Evolutionary conservation across 1,140 invertebrate genomes (phyloP).

Genomic region (Hydropsyche tenuis): DNA sequence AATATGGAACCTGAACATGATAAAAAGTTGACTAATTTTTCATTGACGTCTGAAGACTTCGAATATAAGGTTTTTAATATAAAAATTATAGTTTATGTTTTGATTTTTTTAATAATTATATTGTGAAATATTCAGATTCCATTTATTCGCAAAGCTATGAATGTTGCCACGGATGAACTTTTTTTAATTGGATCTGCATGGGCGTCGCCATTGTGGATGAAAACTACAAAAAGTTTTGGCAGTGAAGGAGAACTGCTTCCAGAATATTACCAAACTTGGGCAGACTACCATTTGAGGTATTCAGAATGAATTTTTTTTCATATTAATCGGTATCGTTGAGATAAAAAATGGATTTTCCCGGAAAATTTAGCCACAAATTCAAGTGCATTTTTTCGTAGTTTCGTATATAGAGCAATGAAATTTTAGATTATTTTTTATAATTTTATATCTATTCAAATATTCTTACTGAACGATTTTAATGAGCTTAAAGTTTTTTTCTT

Average conservation of each 20-base stretch:
- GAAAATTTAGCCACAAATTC: no score
- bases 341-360: no score
- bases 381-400: no score
- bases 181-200: slow-evolving; percentile 75
- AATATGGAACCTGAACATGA: slow-evolving; percentile 65
- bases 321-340: no score
- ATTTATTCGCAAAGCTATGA: slow-evolving; percentile 64
- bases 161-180: slow-evolving; percentile 45
- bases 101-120: slow-evolving; percentile 8
- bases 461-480: no score
- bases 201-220: slow-evolving; percentile 93
- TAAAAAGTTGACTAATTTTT: slow-evolving; percentile 70
- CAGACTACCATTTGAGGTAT: slow-evolving; percentile 80
- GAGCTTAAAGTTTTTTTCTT: no score
- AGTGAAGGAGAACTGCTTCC: slow-evolving; percentile 66
- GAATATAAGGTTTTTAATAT: slow-evolving; percentile 65
- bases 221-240: slow-evolving; percentile 72
- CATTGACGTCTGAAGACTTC: slow-evolving; percentile 70
- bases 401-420: no score
- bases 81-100: background rate
- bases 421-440: no score
- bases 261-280: slow-evolving; percentile 78
- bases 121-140: slow-evolving; percentile 66
- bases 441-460: no score
- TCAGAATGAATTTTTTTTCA: background rate